Percentiles rank a stretch among this genome's conserved stretches.
Conservation (phyloP, 2,888 invertebrate genomes). For the Drosophila mimetica region DNA sequence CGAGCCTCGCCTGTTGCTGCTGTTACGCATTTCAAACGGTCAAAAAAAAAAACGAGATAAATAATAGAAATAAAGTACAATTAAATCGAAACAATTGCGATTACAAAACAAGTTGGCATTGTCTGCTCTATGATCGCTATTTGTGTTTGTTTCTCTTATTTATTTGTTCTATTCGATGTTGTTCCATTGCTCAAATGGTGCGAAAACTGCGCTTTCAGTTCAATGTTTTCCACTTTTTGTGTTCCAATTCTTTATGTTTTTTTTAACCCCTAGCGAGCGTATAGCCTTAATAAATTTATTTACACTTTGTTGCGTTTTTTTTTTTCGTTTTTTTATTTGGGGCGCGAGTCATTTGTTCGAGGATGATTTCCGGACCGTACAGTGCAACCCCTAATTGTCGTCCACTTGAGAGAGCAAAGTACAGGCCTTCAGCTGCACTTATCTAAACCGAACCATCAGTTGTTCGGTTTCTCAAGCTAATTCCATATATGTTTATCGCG, state of each 20-base stretch:
- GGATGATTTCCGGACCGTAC: constrained; percentile 54
- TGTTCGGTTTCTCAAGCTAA: constrained; percentile 57
- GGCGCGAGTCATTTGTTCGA: constrained; percentile 59
- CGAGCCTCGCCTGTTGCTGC: constrained; percentile 31
- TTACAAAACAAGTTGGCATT: constrained; percentile 59
- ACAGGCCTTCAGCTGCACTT: constrained; percentile 60
- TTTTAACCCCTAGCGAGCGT: constrained; percentile 34
- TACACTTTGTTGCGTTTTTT: constrained; percentile 71
- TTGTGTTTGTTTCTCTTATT: constrained; percentile 29
- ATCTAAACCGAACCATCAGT: constrained; percentile 66
- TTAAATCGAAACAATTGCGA: constrained; percentile 63
- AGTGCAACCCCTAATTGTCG: constrained; percentile 73
- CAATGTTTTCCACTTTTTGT: constrained; percentile 34
- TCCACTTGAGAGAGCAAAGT: constrained; percentile 61
- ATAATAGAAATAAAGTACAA: constrained; percentile 47
- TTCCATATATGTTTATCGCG: constrained; percentile 53
- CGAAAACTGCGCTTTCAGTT: constrained; percentile 60
- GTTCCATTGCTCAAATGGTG: constrained; percentile 59
- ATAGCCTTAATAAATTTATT: constrained; percentile 70
- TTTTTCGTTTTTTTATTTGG: constrained; percentile 53
- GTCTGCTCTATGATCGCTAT: constrained; percentile 55
- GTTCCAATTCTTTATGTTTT: constrained; percentile 21
- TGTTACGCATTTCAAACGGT: constrained; percentile 36
- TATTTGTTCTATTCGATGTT: constrained; percentile 29
- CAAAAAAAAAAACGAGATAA: constrained; percentile 21